A percentile compares a stretch with the other conserved stretches of the same genome.
phyloP scores from a whole-genome alignment of 2,797 vertebrate species.

The Falco novaeseelandiae region DNA sequence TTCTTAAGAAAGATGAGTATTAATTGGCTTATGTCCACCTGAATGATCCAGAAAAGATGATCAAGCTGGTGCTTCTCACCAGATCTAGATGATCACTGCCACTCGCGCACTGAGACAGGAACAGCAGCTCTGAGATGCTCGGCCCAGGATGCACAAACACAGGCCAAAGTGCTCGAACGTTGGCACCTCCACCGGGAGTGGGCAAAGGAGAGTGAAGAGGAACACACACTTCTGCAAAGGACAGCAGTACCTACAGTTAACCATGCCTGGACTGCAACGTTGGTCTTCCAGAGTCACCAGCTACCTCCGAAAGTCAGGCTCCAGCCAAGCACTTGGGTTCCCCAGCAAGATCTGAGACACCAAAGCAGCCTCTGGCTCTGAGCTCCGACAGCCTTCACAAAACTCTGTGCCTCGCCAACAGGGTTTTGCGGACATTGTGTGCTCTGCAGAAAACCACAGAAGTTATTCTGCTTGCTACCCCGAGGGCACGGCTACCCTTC shows the following conservation, averaged over 20 bases:
- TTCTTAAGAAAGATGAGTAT: background rate
- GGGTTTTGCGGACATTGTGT: background rate
- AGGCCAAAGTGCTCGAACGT: background rate
- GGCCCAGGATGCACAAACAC: background rate
- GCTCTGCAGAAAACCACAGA: background rate
- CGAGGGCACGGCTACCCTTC: rapidly evolving
- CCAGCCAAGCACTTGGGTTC: background rate
- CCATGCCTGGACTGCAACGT: background rate
- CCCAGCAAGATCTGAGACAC: background rate
- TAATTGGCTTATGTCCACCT: background rate
- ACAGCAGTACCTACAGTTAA: background rate
- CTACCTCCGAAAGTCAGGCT: background rate
- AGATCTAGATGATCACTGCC: background rate
- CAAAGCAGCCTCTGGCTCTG: background rate
- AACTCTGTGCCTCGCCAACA: background rate
- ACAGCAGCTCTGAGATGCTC: background rate
- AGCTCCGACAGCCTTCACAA: background rate
- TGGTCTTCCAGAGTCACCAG: background rate
- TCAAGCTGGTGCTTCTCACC: background rate
- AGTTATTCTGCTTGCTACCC: background rate
- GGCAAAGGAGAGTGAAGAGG: background rate
- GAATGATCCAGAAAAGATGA: background rate
- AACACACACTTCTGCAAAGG: background rate
- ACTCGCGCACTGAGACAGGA: background rate
- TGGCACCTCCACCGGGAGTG: background rate